Base-by-base conservation (phyloP, 2,888 invertebrate species). In the Drosophila kuntzei region DNA sequence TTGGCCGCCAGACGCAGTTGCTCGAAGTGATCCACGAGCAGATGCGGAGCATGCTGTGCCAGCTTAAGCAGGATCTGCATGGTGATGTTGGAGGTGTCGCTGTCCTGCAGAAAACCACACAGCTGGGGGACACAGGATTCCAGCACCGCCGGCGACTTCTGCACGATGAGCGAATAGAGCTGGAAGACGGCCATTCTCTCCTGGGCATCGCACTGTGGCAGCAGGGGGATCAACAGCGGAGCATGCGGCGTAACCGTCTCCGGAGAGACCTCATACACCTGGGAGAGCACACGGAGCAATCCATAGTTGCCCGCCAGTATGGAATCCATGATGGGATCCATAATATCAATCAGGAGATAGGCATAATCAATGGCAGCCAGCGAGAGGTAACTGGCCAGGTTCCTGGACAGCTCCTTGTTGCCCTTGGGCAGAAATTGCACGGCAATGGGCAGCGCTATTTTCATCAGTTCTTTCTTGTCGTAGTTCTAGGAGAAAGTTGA, bases 321-420 rank as follows among this genome's bases (percentile, higher is more conserved):
- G 71, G 97, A 97, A 91, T 97, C 96, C 93, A 98, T 96, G 61
- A 98, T 97, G 6, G 96, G 96, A 79, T 97, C 96, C 55, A 98
- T 96, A 91, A 98, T 97, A 11, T 96, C 95, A 80, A 97, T 96
- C 39, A 98, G 93, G 71, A 98, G 93, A 71, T 95, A 95, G 3
- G 97, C 96, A 92, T 98, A 97, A 90, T 98, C 97, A 67, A 97
- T 97, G 55, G 98, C 98, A 12, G 98, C 98, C 76, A 98, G 93
- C 0, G 98, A 98, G 53, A 98, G 94, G 92, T 98, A 98, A 53
- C 97, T 96, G 39, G 98, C 97, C 94, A 98, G 95, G 91, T 97
- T 98, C 64, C 97, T 94, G 0, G 97, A 97, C 71, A 98, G 94
- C 92, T 98, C 98, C 73, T 95, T 95, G 92, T 98, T 98, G 58